These are phyloP conservation scores for Microcebus griseorufus DNA, from an alignment of 2,113 vertebrate genomes.

Conservation along the genomic window DNA sequence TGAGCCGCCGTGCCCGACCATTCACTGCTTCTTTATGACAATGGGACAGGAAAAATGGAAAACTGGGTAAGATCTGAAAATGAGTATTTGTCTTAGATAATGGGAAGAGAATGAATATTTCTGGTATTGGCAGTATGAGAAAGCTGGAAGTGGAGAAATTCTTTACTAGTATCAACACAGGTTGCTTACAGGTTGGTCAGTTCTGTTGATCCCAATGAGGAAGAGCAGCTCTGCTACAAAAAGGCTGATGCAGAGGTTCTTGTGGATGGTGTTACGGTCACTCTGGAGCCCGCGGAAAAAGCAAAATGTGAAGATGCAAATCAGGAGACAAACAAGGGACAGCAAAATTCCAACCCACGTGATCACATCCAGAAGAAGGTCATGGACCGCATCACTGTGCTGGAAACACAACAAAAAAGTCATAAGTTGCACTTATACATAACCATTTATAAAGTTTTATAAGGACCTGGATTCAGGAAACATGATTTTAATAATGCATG, in stretches of 20 bases:
- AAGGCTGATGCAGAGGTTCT: conserved; percentile 97
- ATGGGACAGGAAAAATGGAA: background rate
- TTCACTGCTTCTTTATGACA: background rate
- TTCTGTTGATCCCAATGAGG: conserved; percentile 97
- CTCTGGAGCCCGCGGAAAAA: conserved; percentile 99
- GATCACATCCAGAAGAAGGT: conserved; percentile 96
- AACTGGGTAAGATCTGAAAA: background rate
- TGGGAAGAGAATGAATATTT: background rate
- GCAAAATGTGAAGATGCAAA: conserved; percentile 99
- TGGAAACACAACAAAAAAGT: conserved; percentile 80
- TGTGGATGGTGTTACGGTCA: conserved; percentile 98
- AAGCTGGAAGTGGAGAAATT: background rate
- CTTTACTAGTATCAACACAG: background rate
- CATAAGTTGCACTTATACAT: background rate
- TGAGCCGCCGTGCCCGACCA: background rate
- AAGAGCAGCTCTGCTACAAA: conserved; percentile 98
- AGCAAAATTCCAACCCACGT: conserved; percentile 99
- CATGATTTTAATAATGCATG: background rate
- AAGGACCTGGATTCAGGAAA: background rate
- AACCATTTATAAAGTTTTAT: background rate
- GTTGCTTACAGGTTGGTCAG: conserved; percentile 94
- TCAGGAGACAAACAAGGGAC: conserved; percentile 98
- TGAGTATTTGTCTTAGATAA: background rate
- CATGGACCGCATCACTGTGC: conserved; percentile 93
- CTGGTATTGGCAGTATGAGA: rapidly evolving